Conservation (phyloP, 2,113 vertebrate genomes). For the Leptocoma aspasia region DNA sequence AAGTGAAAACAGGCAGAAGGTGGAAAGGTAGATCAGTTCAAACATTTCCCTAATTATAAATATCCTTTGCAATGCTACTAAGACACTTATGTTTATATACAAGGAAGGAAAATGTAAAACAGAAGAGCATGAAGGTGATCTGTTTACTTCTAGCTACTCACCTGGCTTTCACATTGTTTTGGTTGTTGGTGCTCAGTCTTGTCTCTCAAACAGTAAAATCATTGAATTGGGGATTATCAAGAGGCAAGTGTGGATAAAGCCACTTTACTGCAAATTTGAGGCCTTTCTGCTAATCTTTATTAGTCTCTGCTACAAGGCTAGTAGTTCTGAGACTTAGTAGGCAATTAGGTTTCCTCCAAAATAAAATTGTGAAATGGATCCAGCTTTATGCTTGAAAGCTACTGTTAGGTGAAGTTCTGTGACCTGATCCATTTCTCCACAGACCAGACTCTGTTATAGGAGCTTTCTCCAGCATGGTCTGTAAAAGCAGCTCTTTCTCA, state of each 20-base stretch:
- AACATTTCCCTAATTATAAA: neutral
- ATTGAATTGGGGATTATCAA: neutral
- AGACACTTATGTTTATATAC: neutral
- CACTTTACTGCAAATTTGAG: neutral
- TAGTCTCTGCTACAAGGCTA: neutral
- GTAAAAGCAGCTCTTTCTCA: neutral
- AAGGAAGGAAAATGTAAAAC: neutral
- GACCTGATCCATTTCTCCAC: neutral
- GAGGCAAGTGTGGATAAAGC: neutral
- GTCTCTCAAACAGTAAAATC: neutral
- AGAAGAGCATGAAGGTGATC: neutral
- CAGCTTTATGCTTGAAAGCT: neutral
- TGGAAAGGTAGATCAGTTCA: neutral
- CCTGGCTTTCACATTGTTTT: neutral
- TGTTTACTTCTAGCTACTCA: neutral
- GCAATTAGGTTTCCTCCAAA: neutral
- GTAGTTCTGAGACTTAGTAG: neutral
- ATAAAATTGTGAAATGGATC: neutral
- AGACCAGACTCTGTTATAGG: neutral
- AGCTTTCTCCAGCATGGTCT: neutral
- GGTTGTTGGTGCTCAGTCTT: neutral
- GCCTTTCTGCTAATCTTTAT: neutral
- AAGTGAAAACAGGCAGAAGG: neutral
- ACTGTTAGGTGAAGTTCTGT: neutral
- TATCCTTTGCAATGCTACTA: neutral